A percentile compares a stretch with the other conserved stretches of the same genome.
phyloP scores from a whole-genome alignment of 2,113 vertebrate species.

The Pangasianodon gigas region DNA sequence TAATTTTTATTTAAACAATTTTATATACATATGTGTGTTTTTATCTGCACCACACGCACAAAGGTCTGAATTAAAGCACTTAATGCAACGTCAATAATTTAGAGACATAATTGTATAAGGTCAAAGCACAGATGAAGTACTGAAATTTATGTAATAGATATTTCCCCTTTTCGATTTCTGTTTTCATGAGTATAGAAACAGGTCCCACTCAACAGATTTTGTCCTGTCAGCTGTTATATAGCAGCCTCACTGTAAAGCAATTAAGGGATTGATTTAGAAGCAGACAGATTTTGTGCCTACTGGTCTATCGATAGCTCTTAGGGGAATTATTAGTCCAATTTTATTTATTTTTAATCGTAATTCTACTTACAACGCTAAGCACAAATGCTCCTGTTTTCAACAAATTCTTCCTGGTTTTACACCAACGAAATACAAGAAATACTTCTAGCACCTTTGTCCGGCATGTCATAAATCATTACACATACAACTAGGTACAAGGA shows the following conservation, averaged over 20 bases:
- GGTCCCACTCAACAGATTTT: slow-evolving; percentile 51
- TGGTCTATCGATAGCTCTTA: slow-evolving; percentile 53
- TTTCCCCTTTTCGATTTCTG: slow-evolving; percentile 40
- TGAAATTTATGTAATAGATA: slow-evolving; percentile 49
- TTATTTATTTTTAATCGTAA: slow-evolving; percentile 47
- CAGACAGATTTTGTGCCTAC: slow-evolving; percentile 55
- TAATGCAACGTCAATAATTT: slow-evolving; percentile 20
- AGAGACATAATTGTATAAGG: slow-evolving; percentile 7
- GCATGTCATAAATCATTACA: not conserved
- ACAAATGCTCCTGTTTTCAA: slow-evolving; percentile 21
- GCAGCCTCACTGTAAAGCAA: slow-evolving; percentile 54
- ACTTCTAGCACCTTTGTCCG: not conserved
- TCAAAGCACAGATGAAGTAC: slow-evolving; percentile 37
- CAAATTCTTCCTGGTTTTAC: slow-evolving; percentile 33
- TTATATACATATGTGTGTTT: slow-evolving; percentile 8
- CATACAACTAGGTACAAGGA: not conserved
- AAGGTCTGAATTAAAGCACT: slow-evolving; percentile 1
- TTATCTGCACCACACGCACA: slow-evolving; percentile 34
- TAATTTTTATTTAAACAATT: not conserved
- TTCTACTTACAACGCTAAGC: slow-evolving; percentile 32
- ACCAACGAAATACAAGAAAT: slow-evolving; percentile 31
- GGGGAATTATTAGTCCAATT: slow-evolving; percentile 47
- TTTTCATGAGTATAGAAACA: slow-evolving; percentile 48
- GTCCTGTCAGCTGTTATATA: slow-evolving; percentile 55
- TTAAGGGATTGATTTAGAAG: slow-evolving; percentile 61